Percentiles rank a stretch among this genome's conserved stretches.
Evolutionary conservation across 2,113 vertebrate species (phyloP).

Genomic region (Ceyx cyanopectus): DNA sequence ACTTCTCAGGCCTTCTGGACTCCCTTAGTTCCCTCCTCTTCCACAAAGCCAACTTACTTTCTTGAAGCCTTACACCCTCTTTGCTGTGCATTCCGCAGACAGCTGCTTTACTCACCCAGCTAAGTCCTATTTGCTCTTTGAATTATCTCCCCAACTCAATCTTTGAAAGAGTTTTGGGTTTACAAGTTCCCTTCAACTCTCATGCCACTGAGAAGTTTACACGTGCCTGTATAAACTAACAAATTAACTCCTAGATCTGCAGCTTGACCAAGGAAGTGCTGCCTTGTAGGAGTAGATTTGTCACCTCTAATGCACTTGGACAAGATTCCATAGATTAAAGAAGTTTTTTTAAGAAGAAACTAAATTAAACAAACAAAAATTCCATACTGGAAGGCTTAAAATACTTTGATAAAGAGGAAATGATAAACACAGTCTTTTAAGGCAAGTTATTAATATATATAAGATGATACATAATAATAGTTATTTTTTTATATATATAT

Average conservation of each 20-base stretch:
- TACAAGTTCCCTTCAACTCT: not conserved
- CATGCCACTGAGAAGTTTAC: not conserved
- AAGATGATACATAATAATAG: too few relatives aligned
- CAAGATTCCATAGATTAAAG: not conserved
- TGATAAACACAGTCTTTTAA: not conserved
- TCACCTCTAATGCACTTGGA: not conserved
- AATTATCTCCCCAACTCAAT: not conserved
- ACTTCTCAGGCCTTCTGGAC: not conserved
- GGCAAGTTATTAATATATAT: too few relatives aligned
- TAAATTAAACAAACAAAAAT: not conserved
- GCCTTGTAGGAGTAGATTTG: not conserved
- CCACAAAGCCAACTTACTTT: not conserved
- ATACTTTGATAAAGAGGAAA: not conserved
- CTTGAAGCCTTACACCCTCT: not conserved
- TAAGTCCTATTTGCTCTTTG: not conserved
- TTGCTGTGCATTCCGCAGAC: not conserved
- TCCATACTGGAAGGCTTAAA: not conserved
- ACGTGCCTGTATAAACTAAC: not conserved
- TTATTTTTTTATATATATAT: too few relatives aligned
- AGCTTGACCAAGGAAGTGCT: not conserved
- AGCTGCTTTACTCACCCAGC: not conserved
- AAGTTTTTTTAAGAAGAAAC: not conserved
- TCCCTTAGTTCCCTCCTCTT: not conserved
- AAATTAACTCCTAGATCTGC: not conserved
- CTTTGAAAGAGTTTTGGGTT: not conserved